A percentile compares a stretch with the other conserved stretches of the same genome.
phyloP scores from a whole-genome alignment of 2,113 vertebrate species.

The Malurus elegans region DNA sequence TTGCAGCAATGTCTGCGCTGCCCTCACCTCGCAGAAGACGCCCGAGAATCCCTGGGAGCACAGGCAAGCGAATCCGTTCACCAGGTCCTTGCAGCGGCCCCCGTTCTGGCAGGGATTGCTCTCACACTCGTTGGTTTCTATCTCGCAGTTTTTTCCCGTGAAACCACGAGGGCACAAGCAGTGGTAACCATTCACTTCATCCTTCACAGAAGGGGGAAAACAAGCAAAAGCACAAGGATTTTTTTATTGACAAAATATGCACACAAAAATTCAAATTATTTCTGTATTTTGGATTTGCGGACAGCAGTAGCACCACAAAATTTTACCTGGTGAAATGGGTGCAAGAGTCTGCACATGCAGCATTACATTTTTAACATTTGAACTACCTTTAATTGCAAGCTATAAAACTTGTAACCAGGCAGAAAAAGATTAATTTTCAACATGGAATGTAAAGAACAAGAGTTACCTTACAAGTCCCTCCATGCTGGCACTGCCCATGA shows the following conservation, averaged over 20 bases:
- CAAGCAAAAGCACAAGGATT: background rate
- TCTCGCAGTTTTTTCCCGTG: slow-evolving; percentile 87
- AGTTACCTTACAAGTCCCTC: slow-evolving; percentile 88
- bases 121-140: slow-evolving; percentile 77
- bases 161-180: slow-evolving; percentile 85
- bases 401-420: background rate
- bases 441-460: background rate
- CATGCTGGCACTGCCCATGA: slow-evolving; percentile 89
- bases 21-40: slow-evolving; percentile 86
- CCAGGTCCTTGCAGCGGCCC: slow-evolving; percentile 79
- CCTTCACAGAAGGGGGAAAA: slow-evolving; percentile 49
- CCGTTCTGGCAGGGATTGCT: slow-evolving; percentile 84
- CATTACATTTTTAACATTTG: background rate
- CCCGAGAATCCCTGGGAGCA: slow-evolving; percentile 85
- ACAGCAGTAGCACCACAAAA: background rate
- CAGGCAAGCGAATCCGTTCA: slow-evolving; percentile 82
- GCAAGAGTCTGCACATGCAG: background rate
- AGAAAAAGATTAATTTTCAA: background rate
- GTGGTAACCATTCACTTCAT: slow-evolving; percentile 77
- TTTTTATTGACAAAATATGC: background rate
- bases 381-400: background rate
- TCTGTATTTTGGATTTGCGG: background rate
- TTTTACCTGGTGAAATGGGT: background rate
- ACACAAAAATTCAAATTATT: background rate
- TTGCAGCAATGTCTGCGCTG: background rate